A percentile compares a stretch with the other conserved stretches of the same genome.
Evolutionary conservation across 2,888 invertebrate genomes (phyloP).

Genomic region (Steromphala cineraria): DNA sequence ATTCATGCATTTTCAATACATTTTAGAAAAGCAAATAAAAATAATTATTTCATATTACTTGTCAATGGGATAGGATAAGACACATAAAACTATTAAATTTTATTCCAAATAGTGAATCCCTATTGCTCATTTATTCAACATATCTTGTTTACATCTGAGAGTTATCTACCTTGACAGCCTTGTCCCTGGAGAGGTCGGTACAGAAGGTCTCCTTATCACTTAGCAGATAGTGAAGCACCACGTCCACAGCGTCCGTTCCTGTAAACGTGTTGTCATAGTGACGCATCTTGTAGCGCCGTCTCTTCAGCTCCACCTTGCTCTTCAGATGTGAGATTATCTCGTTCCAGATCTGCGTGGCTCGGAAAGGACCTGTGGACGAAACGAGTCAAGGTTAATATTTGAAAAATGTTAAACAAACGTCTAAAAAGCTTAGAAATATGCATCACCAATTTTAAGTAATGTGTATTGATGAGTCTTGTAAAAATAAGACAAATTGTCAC

Average conservation of each 20-base stretch:
- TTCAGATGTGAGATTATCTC: slow-evolving; percentile 68
- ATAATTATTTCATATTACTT: too few relatives aligned
- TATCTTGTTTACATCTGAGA: too few relatives aligned
- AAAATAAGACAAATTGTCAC: too few relatives aligned
- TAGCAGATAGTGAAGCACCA: slow-evolving; percentile 65
- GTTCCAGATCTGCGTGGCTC: slow-evolving; percentile 73
- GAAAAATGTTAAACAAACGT: neutral
- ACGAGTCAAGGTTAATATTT: neutral
- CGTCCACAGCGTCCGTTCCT: slow-evolving; percentile 71
- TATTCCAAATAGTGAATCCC: too few relatives aligned
- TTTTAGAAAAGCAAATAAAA: too few relatives aligned
- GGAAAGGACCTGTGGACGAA: slow-evolving; percentile 58
- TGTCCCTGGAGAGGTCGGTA: slow-evolving; percentile 64
- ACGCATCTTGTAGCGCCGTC: slow-evolving; percentile 64
- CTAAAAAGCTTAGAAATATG: too few relatives aligned
- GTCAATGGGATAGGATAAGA: too few relatives aligned
- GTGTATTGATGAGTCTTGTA: too few relatives aligned
- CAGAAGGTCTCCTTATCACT: slow-evolving; percentile 65
- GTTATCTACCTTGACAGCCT: slow-evolving; percentile 64
- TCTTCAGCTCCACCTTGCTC: slow-evolving; percentile 65
- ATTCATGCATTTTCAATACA: too few relatives aligned
- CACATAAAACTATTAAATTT: too few relatives aligned
- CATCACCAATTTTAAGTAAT: too few relatives aligned
- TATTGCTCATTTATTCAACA: too few relatives aligned
- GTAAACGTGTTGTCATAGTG: slow-evolving; percentile 70